Base-by-base conservation (phyloP, 37 sponge, comb jelly and placozoan genomes). In the Oopsacas minuta region DNA sequence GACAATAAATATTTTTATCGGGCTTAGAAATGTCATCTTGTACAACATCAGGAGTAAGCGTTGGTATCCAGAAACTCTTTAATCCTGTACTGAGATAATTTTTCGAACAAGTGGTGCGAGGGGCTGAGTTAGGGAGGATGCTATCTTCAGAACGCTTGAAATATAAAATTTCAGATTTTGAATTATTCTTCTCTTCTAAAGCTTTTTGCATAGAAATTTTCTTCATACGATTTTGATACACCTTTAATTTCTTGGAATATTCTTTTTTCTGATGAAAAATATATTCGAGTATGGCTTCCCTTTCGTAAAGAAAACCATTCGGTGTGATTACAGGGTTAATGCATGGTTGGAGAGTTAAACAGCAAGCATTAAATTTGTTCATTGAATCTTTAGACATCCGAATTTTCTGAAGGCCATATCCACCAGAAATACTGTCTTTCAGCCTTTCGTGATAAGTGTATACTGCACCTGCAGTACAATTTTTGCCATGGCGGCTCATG, bases 11-110 rank as follows among this genome's bases (percentile, higher is more conserved):
- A 38, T 91, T 90, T 35, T 52, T 91, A 82, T 96, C 94, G 91
- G 95, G 95, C 81, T 95, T 97, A 46, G 92, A 89, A 17, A 97
- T 81, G 25, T 84, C 86, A 35, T 89, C 86, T 30, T 90, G 86
- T 81, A 87, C 89, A 38, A 93, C 90, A 37, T 90, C 85, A 7
- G 95, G 92, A 0, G 95, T 91, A 1, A 97, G 87, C 36, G 91
- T 84, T 23, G 95, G 95, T 0, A 97, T 84, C 98, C 98, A 97
- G 83, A 97, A 97, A 83, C 93, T 94, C 37, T 93, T 89, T 37
- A 97, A 85, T 39, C 90, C 85, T 1, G 84, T 88, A 8, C 28
- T 34, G 8, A 15, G 15, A 15, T 42, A 17, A 3, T 61, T 61
- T 34, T 61, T 12, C 22, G 83, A 20, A 10, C 83, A n/a, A 5